Evolutionary conservation across 2,888 invertebrate genomes (phyloP), one percentile per base, ranked within the genome.

Genomic region (Octodonta nipae): DNA sequence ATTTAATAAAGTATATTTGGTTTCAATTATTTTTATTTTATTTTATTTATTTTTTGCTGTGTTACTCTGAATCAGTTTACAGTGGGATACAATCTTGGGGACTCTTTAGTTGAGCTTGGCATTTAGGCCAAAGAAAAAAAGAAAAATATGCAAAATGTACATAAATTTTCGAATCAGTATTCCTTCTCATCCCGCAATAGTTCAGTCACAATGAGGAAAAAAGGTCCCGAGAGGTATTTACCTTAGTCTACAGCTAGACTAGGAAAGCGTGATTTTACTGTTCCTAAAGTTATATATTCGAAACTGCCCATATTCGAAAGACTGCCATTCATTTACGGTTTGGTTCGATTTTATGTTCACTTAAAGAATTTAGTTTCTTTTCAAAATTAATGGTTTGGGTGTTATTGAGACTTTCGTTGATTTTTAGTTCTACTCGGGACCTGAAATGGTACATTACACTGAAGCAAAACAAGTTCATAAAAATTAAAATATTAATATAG

Each of bases 251-350:
- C 49, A 52, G 35, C 47, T 51, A 54, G 55, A 51, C 52, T 50
- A 51, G 40, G 51, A 48, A 42, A 45, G 50, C 51, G 60, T 61
- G 61, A 61, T 60, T 60, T 61, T 52, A 50, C 58, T 60, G 61
- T 61, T 61, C 61, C 61, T 61, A 61, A 54, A 50, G 43, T 54
- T 55, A 47, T 52, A 51, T 49, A 57, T 56, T 55, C 52, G 54
- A 58, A 54, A 61, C 61, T 62, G 61, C 61, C 61, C 58, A 59
- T 57, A 58, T 61, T 61, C 45, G 55, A 50, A 59, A 62, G 61
- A 62, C 61, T 62, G 61, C 59, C 60, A 49, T 62, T 61, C 49
- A 51, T 49, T 59, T 61, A 58, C 30, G 46, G 38, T 55, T 51
- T 33, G 32, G 42, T 55, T 60, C 35, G 15, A 12, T 28, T 49